Conservation (phyloP, 2,113 vertebrate species). For the Piprites chloris region DNA sequence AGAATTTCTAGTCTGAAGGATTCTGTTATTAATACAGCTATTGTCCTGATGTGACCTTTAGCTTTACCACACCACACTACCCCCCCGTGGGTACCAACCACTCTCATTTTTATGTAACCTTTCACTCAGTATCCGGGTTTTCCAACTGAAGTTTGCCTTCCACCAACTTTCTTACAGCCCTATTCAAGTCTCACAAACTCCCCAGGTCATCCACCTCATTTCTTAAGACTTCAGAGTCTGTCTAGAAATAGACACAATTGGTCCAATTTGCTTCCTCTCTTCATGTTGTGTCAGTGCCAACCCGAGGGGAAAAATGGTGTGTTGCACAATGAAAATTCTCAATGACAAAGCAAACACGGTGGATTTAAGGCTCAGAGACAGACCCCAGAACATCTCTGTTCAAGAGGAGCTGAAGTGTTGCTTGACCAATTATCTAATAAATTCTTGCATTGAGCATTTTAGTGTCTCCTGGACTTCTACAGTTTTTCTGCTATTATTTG, state of each 20-base stretch:
- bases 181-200: not conserved
- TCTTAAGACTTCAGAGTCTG: not conserved
- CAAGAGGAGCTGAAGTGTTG: not conserved
- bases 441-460: not conserved
- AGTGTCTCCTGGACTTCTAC: not conserved
- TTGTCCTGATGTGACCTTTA: not conserved
- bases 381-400: not conserved
- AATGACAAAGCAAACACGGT: rapidly evolving
- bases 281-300: not conserved
- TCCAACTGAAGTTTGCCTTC: not conserved
- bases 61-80: not conserved
- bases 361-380: not conserved
- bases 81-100: not conserved
- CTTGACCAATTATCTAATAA: not conserved
- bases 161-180: not conserved
- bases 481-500: not conserved
- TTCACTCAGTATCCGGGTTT: not conserved
- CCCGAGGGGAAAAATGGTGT: not conserved
- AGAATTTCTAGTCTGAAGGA: not conserved
- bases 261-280: not conserved
- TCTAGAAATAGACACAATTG: not conserved
- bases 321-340: too few relatives aligned
- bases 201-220: not conserved
- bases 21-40: not conserved
- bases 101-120: not conserved